Percentiles rank a stretch among this genome's conserved stretches.
phyloP scores from a whole-genome alignment of 2,113 vertebrate genomes.

The Centrocercus urophasianus region DNA sequence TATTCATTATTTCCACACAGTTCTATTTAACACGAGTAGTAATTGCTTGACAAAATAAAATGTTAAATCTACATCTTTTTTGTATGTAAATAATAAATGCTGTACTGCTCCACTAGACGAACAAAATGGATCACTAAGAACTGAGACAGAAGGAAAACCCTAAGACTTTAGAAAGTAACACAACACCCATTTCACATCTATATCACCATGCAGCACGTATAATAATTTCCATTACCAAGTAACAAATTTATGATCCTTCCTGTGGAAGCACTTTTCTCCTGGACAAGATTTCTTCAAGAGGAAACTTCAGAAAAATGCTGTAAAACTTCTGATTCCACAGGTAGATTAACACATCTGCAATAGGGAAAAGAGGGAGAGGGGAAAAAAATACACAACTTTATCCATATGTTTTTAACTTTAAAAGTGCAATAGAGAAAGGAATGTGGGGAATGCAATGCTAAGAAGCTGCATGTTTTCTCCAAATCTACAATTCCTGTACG shows the following conservation, averaged over 20 bases:
- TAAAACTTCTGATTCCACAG: background rate
- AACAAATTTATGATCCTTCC: background rate
- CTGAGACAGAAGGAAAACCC: background rate
- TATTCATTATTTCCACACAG: background rate
- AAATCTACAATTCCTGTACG: background rate
- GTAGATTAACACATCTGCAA: background rate
- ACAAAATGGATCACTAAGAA: background rate
- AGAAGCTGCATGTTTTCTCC: background rate
- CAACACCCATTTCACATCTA: background rate
- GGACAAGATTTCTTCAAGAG: background rate
- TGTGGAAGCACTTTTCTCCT: background rate
- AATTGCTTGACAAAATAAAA: background rate
- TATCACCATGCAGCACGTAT: background rate
- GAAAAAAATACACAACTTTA: background rate
- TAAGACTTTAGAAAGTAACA: background rate
- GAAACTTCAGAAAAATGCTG: background rate
- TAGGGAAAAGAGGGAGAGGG: accelerated
- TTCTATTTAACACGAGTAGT: background rate
- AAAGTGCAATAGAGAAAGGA: background rate
- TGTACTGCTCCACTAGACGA: background rate
- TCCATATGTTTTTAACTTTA: background rate
- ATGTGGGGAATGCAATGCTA: background rate
- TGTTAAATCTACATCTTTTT: background rate
- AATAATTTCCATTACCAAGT: background rate
- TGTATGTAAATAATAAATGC: background rate